Evolutionary conservation across 1,140 invertebrate species (phyloP).

Genomic region (Leptinotarsa defecta): DNA sequence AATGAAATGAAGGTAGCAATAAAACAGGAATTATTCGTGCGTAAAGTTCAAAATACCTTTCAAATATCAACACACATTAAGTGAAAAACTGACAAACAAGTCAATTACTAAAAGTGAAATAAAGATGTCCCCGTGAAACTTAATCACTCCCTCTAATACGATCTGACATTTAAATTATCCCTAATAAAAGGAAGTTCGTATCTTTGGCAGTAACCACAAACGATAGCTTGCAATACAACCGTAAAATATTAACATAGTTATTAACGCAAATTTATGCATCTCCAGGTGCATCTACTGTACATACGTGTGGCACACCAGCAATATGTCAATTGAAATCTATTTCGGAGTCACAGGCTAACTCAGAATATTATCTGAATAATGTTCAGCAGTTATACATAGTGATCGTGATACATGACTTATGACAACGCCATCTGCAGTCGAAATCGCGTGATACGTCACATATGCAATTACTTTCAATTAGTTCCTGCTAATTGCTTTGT

Average conservation of each 20-base stretch:
- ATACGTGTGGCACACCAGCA: slow-evolving; percentile 25
- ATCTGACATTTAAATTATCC: slow-evolving; percentile 3
- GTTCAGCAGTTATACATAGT: slow-evolving; percentile 29
- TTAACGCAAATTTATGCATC: slow-evolving; percentile 28
- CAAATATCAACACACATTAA: no score
- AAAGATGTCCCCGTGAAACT: not conserved
- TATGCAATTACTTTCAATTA: slow-evolving; percentile 24
- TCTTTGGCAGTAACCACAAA: slow-evolving; percentile 25
- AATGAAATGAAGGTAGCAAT: no score
- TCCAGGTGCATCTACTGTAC: slow-evolving; percentile 24
- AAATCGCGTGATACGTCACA: slow-evolving; percentile 19
- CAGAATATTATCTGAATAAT: slow-evolving; percentile 32
- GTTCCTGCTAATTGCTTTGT: slow-evolving; percentile 22
- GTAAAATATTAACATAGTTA: slow-evolving; percentile 31
- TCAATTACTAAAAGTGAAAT: not conserved
- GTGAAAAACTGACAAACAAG: no score
- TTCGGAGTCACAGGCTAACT: slow-evolving; percentile 18
- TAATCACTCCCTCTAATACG: not conserved
- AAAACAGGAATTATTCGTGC: no score
- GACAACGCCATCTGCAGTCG: slow-evolving; percentile 28
- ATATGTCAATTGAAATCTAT: slow-evolving; percentile 28
- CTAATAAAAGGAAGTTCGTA: not conserved
- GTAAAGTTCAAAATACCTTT: no score
- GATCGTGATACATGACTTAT: slow-evolving; percentile 32
- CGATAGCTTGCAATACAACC: slow-evolving; percentile 22